Conservation (phyloP, 2,113 vertebrate species). For the Syrrhaptes paradoxus region DNA sequence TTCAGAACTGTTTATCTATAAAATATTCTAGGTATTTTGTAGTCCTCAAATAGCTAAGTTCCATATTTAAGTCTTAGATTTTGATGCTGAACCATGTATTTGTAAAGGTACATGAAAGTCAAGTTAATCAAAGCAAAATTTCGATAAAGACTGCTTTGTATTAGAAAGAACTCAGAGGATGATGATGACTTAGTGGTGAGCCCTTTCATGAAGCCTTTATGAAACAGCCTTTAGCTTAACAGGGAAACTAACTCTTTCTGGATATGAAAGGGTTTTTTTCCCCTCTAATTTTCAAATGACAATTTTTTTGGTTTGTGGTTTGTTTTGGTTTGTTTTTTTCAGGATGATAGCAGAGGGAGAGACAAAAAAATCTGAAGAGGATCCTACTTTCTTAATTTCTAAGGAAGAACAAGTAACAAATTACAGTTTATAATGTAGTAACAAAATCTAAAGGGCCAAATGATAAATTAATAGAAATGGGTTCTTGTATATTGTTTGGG, state of each 20-base stretch:
- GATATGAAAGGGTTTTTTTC: neutral
- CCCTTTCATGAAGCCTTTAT: neutral
- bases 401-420: conserved; percentile 7
- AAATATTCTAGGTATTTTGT: neutral
- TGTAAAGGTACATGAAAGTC: neutral
- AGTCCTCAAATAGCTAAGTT: neutral
- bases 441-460: conserved; percentile 53
- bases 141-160: neutral
- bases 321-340: neutral
- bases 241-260: neutral
- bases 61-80: neutral
- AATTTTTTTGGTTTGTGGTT: neutral
- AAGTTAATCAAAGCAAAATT: conserved; percentile 2
- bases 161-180: neutral
- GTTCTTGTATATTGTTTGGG: conserved; percentile 68
- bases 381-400: neutral
- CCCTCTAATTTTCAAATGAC: neutral
- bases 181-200: neutral
- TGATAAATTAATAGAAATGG: conserved; percentile 71
- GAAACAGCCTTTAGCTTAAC: neutral
- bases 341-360: neutral
- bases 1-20: neutral
- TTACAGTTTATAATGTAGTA: conserved; percentile 32
- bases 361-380: neutral
- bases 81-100: neutral